Evolutionary conservation across 2,113 vertebrate species (phyloP), one percentile per base, ranked within the genome.

Genomic region (Austrofundulus limnaeus): DNA sequence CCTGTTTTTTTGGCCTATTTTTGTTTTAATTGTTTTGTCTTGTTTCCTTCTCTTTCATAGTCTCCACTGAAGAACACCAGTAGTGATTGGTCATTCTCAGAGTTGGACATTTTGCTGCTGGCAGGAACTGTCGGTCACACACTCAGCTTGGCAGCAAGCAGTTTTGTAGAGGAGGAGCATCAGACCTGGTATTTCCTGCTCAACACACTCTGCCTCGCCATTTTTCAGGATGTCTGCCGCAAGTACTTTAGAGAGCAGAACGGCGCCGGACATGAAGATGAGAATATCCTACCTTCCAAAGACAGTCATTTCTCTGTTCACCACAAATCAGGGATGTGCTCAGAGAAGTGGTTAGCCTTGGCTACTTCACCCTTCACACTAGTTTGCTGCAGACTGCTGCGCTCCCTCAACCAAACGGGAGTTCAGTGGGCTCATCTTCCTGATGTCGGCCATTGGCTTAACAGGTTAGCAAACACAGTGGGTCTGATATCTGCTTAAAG

Each of bases 141-240:
- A 17, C 75, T 96, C 71, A 98, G 95, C 80, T 88, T 98, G 80
- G 94, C 92, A 0, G 90, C 96, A 53, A 98, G 96, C 92, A 98
- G 97, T 85, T 98, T 98, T 10, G 87, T 99, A 2, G 97, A 99
- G 85, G 97, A 99, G 65, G 97, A 99, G 67, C 97, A 98, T 78
- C 96, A 98, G 80, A 97, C 94, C 13, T 99, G 97, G 97, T 98
- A 98, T 90, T 99, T 98, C 71, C 92, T 98, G 46, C 78, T 95
- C 79, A 97, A 83, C 82, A 98, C 97, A 0, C 94, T 99, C 61
- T 97, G 95, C 82, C 90, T 99, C 72, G 88, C 88, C 16, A 62
- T 99, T 65, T 94, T 95, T 82, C 95, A 95, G 49, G 94, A 98
- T 4, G 87, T 94, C 38, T 97, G 90, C 69, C 92, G 94, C 62